Conservation (phyloP, 1,140 invertebrate species). For the Portunus trituberculatus region DNA sequence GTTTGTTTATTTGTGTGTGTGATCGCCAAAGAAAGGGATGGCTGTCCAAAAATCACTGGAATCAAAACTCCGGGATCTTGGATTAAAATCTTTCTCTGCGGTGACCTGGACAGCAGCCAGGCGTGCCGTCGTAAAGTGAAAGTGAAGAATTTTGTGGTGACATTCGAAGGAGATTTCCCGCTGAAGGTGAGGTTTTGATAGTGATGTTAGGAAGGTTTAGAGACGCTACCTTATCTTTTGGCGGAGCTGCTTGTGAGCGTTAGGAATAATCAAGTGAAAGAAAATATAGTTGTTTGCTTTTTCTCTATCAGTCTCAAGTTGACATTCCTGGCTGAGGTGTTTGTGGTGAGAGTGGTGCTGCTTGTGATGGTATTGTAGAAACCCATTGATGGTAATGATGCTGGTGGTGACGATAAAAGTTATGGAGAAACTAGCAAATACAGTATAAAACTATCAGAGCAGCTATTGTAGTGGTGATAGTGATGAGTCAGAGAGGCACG, state of each 20-base stretch:
- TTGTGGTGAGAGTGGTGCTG: neutral
- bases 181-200: neutral
- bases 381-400: no score
- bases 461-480: neutral
- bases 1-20: no score
- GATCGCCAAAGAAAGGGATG: neutral
- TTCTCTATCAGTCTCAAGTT: neutral
- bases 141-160: conserved; percentile 8
- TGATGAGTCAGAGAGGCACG: no score
- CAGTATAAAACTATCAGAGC: no score
- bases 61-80: neutral
- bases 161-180: neutral
- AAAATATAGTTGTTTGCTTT: no score
- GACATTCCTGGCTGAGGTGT: neutral
- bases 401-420: no score
- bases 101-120: neutral
- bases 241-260: no score
- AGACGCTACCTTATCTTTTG: no score
- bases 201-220: conserved; percentile 6
- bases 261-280: no score
- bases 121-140: neutral
- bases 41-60: neutral
- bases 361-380: neutral
- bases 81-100: neutral
- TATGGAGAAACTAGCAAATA: no score